Conservation (phyloP, 2,888 invertebrate species). For the Anoplius nigerrimus region DNA sequence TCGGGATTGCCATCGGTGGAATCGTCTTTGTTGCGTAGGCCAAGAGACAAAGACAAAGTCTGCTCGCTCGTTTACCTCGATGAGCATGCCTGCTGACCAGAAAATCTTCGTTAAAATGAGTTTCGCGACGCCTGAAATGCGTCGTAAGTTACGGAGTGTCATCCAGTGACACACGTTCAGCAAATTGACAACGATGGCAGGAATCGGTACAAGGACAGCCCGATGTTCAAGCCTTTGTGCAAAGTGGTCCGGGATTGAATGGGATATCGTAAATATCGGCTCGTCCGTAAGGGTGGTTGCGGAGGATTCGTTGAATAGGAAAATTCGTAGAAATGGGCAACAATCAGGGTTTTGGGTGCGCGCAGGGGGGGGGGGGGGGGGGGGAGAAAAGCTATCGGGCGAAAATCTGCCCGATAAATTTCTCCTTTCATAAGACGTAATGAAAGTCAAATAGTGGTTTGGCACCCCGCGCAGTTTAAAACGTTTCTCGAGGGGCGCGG, state of each 20-base stretch:
- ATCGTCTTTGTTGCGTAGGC: slow-evolving; percentile 2
- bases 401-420: slow-evolving; percentile 65
- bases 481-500: slow-evolving; percentile 34
- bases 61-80: slow-evolving; percentile 10
- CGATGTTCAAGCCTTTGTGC: no score
- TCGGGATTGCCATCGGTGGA: slow-evolving; percentile 44
- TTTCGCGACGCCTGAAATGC: no score
- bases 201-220: no score
- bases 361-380: slow-evolving; percentile 16
- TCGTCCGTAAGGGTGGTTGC: neutral
- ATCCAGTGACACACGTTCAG: no score
- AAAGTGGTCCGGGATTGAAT: no score
- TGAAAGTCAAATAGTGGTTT: slow-evolving; percentile 74
- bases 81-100: slow-evolving; percentile 4
- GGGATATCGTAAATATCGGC: neutral
- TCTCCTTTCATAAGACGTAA: slow-evolving; percentile 68
- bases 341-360: slow-evolving; percentile 29
- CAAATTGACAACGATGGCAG: no score
- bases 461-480: slow-evolving; percentile 60
- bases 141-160: no score
- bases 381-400: slow-evolving; percentile 25
- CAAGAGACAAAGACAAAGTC: neutral
- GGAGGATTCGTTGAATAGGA: slow-evolving; percentile 47
- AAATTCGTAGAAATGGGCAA: slow-evolving; percentile 57
- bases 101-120: no score